A percentile compares a stretch with the other conserved stretches of the same genome.
Evolutionary conservation across 92 coral and sea anemone genomes (phyloP).

Genomic region (Parazoanthus swiftii): DNA sequence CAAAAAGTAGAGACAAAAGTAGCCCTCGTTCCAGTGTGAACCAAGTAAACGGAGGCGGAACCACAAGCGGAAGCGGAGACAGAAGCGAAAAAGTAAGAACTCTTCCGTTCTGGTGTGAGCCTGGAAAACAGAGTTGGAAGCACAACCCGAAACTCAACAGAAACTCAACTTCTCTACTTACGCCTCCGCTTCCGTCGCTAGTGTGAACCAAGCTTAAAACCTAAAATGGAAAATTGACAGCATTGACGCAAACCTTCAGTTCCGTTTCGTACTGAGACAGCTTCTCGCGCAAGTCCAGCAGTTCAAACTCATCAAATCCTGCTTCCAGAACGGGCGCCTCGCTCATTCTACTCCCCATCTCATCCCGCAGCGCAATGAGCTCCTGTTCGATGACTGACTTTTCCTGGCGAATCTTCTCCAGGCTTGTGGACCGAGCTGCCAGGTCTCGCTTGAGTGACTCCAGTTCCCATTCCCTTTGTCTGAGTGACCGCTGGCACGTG

Average conservation of each 20-base stretch:
- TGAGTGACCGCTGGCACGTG: constrained; percentile 74
- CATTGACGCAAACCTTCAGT: constrained; percentile 25
- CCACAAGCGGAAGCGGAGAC: too few relatives aligned
- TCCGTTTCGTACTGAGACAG: constrained; percentile 71
- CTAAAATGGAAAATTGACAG: neutral
- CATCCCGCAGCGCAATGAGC: constrained; percentile 77
- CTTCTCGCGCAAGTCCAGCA: constrained; percentile 63
- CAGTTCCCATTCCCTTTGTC: constrained; percentile 86
- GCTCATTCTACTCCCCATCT: constrained; percentile 70
- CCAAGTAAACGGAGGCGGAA: too few relatives aligned
- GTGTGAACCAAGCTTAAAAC: neutral
- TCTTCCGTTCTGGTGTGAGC: too few relatives aligned
- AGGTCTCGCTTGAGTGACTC: constrained; percentile 91
- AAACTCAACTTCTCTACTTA: too few relatives aligned
- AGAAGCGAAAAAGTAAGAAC: too few relatives aligned
- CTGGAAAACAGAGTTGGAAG: too few relatives aligned
- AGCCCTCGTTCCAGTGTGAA: too few relatives aligned
- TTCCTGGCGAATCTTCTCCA: constrained; percentile 79
- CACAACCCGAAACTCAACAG: too few relatives aligned
- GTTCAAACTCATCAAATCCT: constrained; percentile 78
- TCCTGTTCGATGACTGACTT: constrained; percentile 86
- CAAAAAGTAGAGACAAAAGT: too few relatives aligned
- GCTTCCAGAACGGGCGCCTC: constrained; percentile 84
- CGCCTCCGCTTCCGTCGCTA: too few relatives aligned
- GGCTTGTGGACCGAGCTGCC: constrained; percentile 53